Evolutionary conservation across 2,797 vertebrate species (phyloP), one percentile per base, ranked within the genome.

Genomic region (Dicrostonyx torquatus): DNA sequence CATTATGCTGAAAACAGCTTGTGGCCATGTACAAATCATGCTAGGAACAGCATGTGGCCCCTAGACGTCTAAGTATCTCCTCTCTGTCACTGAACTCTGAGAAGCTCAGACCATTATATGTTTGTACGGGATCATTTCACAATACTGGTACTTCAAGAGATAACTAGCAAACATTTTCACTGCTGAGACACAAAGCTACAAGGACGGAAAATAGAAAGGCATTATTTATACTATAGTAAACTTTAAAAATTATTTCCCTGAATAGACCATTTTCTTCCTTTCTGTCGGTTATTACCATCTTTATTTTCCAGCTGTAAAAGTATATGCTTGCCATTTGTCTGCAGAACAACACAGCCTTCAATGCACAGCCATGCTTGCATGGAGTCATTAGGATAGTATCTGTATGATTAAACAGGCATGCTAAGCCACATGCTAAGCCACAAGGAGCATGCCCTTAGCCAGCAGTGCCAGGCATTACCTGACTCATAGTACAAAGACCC

Each of bases 161-260:
- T 18, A 70, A 89, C 55, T 18, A 58, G 26, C n/a, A 60, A 87
- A 53, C 14, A 58, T 78, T 89, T 94, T 53, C 87, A 89, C 40
- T 73, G 70, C 75, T 24, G 55, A 93, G 68, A 89, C 29, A 40
- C 40, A 60, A 77, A 87, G 70, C 43, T 6, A 78, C 11, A 22
- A 50, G 14, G 53, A 37, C 4, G 18, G 26, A 34, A 94, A 78
- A 87, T 5, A 84, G 64, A 86, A 85, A 87, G 77, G 40, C 37
- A 78, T 89, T 90, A 93, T 76, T 88, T 90, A 55, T 50, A 89
- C 75, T 85, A 94, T 10, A 22, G 73, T 34, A 78, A 83, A 60
- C 58, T 79, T 93, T 93, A 88, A 58, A 97, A 80, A 68, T 87
- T 77, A 79, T 83, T 94, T 92, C 48, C 62, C 48, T 68, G 43